Evolutionary conservation across 1,140 invertebrate genomes (phyloP).

Genomic region (Macrotrachela quadricornifera): DNA sequence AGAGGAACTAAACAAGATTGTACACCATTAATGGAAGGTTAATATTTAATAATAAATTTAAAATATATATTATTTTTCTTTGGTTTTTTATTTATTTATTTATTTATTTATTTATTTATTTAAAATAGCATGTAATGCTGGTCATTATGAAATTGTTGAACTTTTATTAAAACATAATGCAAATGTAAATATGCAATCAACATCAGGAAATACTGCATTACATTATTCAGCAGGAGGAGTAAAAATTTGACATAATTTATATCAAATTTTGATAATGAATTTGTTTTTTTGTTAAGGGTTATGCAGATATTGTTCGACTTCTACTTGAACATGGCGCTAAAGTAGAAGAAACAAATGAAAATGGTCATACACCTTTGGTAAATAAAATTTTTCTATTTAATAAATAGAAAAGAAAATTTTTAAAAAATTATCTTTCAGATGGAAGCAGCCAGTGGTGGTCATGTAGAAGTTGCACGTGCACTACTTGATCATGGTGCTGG

Average conservation of each 20-base stretch:
- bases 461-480: constrained; percentile 41
- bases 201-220: constrained; percentile 69
- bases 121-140: constrained; percentile 84
- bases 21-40: no score
- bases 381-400: constrained; percentile 19
- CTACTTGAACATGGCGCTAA: constrained; percentile 34
- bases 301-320: background rate
- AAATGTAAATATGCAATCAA: constrained; percentile 83
- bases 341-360: constrained; percentile 92
- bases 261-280: constrained; percentile 76
- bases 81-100: background rate
- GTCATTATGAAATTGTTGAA: constrained; percentile 80
- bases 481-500: constrained; percentile 49
- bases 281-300: constrained; percentile 47
- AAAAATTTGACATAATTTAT: constrained; percentile 19
- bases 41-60: no score
- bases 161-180: constrained; percentile 71
- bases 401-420: constrained; percentile 38
- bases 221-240: constrained; percentile 53
- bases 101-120: constrained; percentile 55
- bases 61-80: background rate
- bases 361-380: constrained; percentile 94
- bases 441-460: constrained; percentile 89
- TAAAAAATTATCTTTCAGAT: constrained; percentile 98
- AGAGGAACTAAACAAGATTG: background rate